These are phyloP conservation scores for Lepetodrilus schrolli DNA, from an alignment of 2,888 invertebrate genomes.

Conservation along the genomic window DNA sequence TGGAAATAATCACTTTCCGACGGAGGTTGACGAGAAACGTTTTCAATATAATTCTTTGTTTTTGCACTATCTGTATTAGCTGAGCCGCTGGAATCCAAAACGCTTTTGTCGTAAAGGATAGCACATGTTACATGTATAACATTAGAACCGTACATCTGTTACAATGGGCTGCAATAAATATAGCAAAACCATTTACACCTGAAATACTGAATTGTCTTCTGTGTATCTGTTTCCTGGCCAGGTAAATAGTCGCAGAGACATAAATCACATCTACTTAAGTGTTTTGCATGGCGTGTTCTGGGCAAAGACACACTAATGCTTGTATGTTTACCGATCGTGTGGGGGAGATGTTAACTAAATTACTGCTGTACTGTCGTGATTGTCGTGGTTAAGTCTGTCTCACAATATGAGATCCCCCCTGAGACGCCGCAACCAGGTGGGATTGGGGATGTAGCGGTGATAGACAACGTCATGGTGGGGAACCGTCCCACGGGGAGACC, in stretches of 20 bases:
- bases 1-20: background rate
- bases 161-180: too few species aligned
- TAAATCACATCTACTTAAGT: constrained; percentile 14
- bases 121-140: constrained; percentile 2
- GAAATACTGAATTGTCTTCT: too few species aligned
- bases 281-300: background rate
- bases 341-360: constrained; percentile 15
- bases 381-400: background rate
- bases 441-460: background rate
- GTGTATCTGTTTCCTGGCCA: background rate
- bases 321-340: constrained; percentile 13
- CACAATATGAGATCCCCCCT: background rate
- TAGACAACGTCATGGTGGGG: too few species aligned
- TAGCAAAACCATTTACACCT: too few species aligned
- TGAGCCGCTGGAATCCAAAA: background rate
- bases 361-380: background rate
- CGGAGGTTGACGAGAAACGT: background rate
- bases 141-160: too few species aligned
- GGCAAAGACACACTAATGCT: background rate
- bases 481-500: too few species aligned
- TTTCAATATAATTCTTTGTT: constrained; percentile 13
- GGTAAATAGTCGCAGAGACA: constrained; percentile 1
- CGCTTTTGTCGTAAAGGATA: background rate
- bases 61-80: background rate
- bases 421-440: background rate